These are phyloP conservation scores for Cheilosia variabilis DNA, from an alignment of 2,888 invertebrate genomes.

Conservation along the genomic window DNA sequence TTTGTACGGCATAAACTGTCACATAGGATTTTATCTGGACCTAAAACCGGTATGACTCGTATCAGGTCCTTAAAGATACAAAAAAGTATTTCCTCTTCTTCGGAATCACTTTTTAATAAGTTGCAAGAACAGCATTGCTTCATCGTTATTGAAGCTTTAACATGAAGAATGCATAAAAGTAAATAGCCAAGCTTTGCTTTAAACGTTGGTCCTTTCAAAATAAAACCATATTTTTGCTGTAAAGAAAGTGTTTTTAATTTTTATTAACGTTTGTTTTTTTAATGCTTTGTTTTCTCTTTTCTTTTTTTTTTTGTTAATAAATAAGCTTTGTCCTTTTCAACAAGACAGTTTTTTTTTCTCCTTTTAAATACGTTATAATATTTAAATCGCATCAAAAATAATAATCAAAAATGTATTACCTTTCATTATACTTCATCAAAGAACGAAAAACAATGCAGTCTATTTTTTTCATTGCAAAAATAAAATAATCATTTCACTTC, in stretches of 20 bases:
- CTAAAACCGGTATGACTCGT: too few relatives aligned
- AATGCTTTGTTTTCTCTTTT: neutral
- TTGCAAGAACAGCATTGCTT: too few relatives aligned
- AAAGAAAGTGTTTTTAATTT: conserved; percentile 65
- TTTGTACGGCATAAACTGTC: too few relatives aligned
- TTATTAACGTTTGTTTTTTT: conserved; percentile 20
- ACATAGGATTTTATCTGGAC: too few relatives aligned
- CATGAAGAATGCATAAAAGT: too few relatives aligned
- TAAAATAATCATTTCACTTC: conserved; percentile 10
- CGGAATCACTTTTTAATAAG: too few relatives aligned
- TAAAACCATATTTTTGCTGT: conserved; percentile 58
- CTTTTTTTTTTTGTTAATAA: conserved; percentile 43
- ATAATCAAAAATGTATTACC: conserved; percentile 35
- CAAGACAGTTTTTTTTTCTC: conserved; percentile 35
- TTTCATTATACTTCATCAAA: conserved; percentile 49
- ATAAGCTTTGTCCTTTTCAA: conserved; percentile 24
- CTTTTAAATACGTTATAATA: conserved; percentile 68
- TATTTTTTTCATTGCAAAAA: conserved; percentile 13
- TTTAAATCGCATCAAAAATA: conserved; percentile 43
- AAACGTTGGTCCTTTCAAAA: conserved; percentile 60
- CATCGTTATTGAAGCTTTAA: too few relatives aligned
- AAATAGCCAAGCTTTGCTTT: too few relatives aligned
- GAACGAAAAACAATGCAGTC: conserved; percentile 53
- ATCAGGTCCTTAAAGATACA: too few relatives aligned
- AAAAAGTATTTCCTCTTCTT: too few relatives aligned